Evolutionary conservation across 1,140 invertebrate species (phyloP), one percentile per base, ranked within the genome.

Genomic region (Harlomillsia oculata): DNA sequence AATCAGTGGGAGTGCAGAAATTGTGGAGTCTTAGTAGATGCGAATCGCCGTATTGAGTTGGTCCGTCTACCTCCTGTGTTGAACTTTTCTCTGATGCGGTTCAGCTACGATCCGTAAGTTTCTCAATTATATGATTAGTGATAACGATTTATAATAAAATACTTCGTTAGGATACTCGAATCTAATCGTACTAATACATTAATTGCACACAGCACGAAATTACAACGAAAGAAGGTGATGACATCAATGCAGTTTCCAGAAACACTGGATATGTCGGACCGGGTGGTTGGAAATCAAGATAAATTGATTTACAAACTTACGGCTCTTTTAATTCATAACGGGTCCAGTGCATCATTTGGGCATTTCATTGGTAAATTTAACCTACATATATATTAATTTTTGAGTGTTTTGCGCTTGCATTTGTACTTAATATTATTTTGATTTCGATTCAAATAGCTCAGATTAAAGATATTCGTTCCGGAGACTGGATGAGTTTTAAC

Each of bases 281-380:
- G 76, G 65, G 63, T 81, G 43, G 32, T 29, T 14, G 29, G 9
- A 18, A 57, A 37, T 40, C 20, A 34, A 36, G 28, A 30, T 11
- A 36, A 29, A 16, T 26, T 18, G 6, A 53, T 53, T n/a, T 84
- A 84, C 62, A 75, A 78, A 64, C 70, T 85, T 26, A 76, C 73
- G 32, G 82, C 81, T 8, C 81, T 84, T 56, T 68, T 85, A 18
- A 81, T 82, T 53, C 83, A 84, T 62, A 75, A 78, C 67, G 82
- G 82, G 9, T 73, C 74, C 20, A 80, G 76, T 53, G 81, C 82
- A 8, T 77, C 82, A 64, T 82, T 80, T 40, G 83, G 83, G n/a
- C 83, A 85, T 70, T 85, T 84, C 65, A 77, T 82, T 60, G 77
- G 76, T 62, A 72, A 71, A 67, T 73, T 72, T 4, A n/a, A 46